Base-by-base conservation (phyloP, 2,888 invertebrate genomes). In the Podotricha telesiphe region DNA sequence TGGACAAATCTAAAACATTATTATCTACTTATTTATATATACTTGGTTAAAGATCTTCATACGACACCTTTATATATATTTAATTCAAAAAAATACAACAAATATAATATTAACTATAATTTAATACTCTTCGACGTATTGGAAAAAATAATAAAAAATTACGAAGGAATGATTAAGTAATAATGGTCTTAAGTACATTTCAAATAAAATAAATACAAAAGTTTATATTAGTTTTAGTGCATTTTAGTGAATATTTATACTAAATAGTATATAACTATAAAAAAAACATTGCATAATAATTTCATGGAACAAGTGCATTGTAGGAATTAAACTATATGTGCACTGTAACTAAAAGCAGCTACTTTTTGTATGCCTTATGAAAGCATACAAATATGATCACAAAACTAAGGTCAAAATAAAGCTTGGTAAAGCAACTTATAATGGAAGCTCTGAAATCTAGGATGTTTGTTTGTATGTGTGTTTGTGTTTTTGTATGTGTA, bases 111-210 rank as follows among this genome's bases (percentile, higher is more conserved):
- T 20, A 6, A 40, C 58, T 56, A 56, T 37, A 5, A 7, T 1
- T 2, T 42, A 58, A 58, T 58, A 58, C 56, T 58, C 15, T 20
- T 40, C 40, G 2, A 20, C 6, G 6, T 28, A 28, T 28, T 28
- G 15, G 8, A 20, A 58, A 58, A 22, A 22, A 42, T 28, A 22
- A 59, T 59, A 59, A 45, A 22, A 59, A 42, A 42, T 13, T 13
- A 4, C n/a, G 19, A 34, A 53, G 22, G 59, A 59, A 59, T 59
- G 59, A 59, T 59, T 17, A 45, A 59, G 59, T 59, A 59, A 10
- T 17, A 59, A n/a, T n/a, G n/a, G 58, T 40, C 22, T 45, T 59
- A 17, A 45, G 45, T 59, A 45, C 17, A 45, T 2, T 45, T n/a
- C 6, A 11, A 45, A 45, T 17, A 13, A 13, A 42, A 42, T 42